Evolutionary conservation across 2,888 invertebrate species (phyloP).

Genomic region (Ophion obscuratus): DNA sequence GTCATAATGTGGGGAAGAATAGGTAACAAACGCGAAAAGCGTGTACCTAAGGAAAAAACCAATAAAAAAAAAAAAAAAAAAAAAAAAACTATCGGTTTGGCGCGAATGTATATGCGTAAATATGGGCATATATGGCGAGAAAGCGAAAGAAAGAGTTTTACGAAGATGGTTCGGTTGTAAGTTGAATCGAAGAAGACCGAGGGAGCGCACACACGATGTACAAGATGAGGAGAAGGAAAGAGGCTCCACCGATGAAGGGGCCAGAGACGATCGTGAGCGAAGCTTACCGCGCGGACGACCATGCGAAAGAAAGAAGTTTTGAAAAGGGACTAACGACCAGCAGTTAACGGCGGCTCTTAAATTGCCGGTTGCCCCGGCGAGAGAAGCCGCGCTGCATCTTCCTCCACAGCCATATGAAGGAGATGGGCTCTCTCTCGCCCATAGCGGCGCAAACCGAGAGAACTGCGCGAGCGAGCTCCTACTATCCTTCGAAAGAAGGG

Average conservation of each 20-base stretch:
- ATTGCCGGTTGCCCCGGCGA: conserved; percentile 83
- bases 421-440: conserved; percentile 16
- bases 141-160: conserved; percentile 46
- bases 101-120: conserved; percentile 40
- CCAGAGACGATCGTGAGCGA: conserved; percentile 52
- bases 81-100: conserved; percentile 47
- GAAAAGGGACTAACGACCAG: conserved; percentile 85
- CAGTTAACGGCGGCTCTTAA: conserved; percentile 85
- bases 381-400: conserved; percentile 71
- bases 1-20: too few species aligned
- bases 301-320: conserved; percentile 82
- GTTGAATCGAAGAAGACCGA: conserved; percentile 42
- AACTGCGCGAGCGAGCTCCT: conserved; percentile 72
- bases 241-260: conserved; percentile 48
- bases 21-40: too few species aligned
- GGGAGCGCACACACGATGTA: conserved; percentile 56
- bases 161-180: conserved; percentile 33
- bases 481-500: conserved; percentile 74
- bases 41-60: too few species aligned
- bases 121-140: conserved; percentile 44
- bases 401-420: conserved; percentile 35
- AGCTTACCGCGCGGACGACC: conserved; percentile 65
- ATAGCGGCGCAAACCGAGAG: conserved; percentile 13
- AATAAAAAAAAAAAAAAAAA: too few species aligned
- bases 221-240: conserved; percentile 33